Evolutionary conservation across 2,113 vertebrate genomes (phyloP), one percentile per base, ranked within the genome.

Genomic region (Monarcha castaneiventris): DNA sequence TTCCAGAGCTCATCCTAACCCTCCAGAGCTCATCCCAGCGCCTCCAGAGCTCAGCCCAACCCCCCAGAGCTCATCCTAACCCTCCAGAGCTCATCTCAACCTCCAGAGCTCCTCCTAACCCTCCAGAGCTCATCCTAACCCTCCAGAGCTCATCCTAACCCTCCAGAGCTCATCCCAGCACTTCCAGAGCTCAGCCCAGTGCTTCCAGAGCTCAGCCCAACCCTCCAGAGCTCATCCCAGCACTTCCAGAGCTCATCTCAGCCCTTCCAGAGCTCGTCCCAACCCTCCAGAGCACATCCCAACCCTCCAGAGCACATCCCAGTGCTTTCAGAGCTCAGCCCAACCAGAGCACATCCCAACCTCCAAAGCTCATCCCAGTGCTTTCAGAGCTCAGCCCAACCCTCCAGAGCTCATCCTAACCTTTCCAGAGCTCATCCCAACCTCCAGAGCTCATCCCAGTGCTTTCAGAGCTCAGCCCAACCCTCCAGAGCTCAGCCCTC

Each of bases 201-300:
- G n/a, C n/a, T n/a, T n/a, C n/a, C n/a, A n/a, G n/a, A n/a, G n/a
- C n/a, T n/a, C n/a, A n/a, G n/a, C n/a, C n/a, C n/a, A n/a, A 0
- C 33, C 20, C 32, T 33, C 8, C 18, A 13, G 11, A 27, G 8
- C 32, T 10, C 43, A 67, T n/a, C 32, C 27, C 19, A 30, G 1
- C 9, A 4, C 4, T 21, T 32, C 12, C 46, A 41, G 30, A 33
- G 4, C 13, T 6, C 46, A 26, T 33, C 46, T 22, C 46, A 49
- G 0, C 3, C 7, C 2, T 1, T 20, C 3, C 48, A 22, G 25
- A 43, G 4, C 48, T 14, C 32, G 64, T 43, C 19, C 32, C 30
- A 64, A 0, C 48, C 7, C 1, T 16, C 48, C 15, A 43, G 19
- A 63, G 19, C 29, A 2, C 20, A 22, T 43, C 39, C 62, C 29